A percentile compares a stretch with the other conserved stretches of the same genome.
phyloP scores from a whole-genome alignment of 2,888 invertebrate species.

The Spilosoma lubricipeda region DNA sequence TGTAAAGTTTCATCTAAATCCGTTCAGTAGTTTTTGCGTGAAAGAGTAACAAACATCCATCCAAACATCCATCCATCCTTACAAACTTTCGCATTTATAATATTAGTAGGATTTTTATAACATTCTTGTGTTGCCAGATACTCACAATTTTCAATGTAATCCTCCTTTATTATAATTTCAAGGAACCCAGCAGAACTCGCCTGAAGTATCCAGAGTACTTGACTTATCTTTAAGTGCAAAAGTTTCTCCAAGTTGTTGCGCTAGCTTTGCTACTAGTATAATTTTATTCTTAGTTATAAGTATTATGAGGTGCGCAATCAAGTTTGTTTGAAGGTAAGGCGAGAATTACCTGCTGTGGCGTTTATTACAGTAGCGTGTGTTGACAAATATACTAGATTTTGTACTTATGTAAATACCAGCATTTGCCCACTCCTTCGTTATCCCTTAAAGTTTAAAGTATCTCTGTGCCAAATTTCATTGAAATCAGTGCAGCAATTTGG shows the following conservation, averaged over 20 bases:
- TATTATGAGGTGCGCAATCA: slow-evolving; percentile 34
- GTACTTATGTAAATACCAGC: no score
- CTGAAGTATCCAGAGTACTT: slow-evolving; percentile 43
- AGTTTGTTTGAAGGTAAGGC: not conserved
- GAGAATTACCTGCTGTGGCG: not conserved
- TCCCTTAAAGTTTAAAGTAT: no score
- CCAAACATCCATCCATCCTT: no score
- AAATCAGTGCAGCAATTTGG: no score
- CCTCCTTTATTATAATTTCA: slow-evolving; percentile 36
- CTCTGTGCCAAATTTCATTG: no score
- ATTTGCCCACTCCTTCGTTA: no score
- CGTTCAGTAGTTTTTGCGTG: no score
- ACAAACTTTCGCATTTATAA: no score
- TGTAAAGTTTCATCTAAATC: no score
- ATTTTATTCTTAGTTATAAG: slow-evolving; percentile 34
- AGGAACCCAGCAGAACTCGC: slow-evolving; percentile 40
- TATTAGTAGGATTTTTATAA: no score
- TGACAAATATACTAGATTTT: no score
- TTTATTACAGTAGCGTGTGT: not conserved
- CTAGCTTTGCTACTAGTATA: slow-evolving; percentile 31
- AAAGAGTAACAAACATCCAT: no score
- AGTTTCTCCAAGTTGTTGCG: slow-evolving; percentile 42
- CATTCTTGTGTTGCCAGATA: not conserved
- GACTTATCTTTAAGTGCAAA: slow-evolving; percentile 51
- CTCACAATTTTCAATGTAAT: slow-evolving; percentile 31